Base-by-base conservation (phyloP, 2,888 invertebrate genomes). In the Epirrhoe alternata region DNA sequence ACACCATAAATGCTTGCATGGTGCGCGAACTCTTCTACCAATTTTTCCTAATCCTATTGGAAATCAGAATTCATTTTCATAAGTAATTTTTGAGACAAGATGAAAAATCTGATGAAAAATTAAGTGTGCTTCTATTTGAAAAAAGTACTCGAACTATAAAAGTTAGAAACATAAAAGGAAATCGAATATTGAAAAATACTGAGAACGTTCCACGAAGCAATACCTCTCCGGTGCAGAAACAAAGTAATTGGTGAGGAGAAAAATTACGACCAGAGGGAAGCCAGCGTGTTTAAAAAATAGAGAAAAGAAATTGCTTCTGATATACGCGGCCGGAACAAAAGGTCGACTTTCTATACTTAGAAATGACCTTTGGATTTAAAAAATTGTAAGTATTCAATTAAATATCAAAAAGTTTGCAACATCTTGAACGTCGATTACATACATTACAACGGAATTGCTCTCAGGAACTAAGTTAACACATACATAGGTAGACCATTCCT, bases 231-330 rank as follows among this genome's bases (percentile, higher is more conserved):
- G 75, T 73, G 75, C 80, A 82, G 82, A 85, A 85, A 86, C 86
- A 87, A 85, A 87, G 86, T 87, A 87, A 86, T 85, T 86, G 84
- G 82, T 80, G 84, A 84, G 75, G 79, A 87, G 85, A 86, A 86
- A 89, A 87, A 88, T 85, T 86, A 85, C 80, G 77, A 76, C 68
- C 74, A 78, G 79, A 81, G 83, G 70, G 77, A 78, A 84, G 75
- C 79, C 62, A 78, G 77, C 75, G 75, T 78, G 79, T 84, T 83
- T 83, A 80, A 84, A 86, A 85, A 84, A 79, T 78, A 76, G 75
- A 74, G 75, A 77, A 83, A 78, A 77, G 75, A 73, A 80, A 85
- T 79, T 76, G 83, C 78, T 82, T 77, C 77, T 78, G 81, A 80
- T 82, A 80, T 80, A 83, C 77, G 71, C 78, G 76, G 65, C 53